phyloP scores from a whole-genome alignment of 2,797 vertebrate species.

The Enteromius trimaculatus region DNA sequence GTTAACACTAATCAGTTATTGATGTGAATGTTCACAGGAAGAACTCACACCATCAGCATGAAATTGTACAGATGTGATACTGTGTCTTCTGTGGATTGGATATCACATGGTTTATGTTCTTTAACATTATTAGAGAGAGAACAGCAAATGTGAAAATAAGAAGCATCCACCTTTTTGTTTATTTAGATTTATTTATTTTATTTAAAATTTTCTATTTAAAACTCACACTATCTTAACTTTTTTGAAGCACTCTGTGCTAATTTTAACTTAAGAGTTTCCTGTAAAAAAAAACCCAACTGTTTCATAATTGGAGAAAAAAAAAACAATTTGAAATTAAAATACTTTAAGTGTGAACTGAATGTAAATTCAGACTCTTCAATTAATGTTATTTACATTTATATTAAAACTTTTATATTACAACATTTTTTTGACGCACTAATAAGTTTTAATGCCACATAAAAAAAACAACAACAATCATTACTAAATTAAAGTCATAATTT shows the following conservation, averaged over 20 bases:
- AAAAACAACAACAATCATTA: no score
- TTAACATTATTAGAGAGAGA: background rate
- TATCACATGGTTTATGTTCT: background rate
- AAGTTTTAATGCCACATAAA: no score
- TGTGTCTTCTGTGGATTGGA: background rate
- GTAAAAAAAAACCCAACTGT: background rate
- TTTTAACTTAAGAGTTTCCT: background rate
- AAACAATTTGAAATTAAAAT: background rate
- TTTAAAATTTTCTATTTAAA: no score
- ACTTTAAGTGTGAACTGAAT: background rate
- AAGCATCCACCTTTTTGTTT: background rate
- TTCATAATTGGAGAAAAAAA: background rate
- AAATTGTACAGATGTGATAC: slow-evolving; percentile 4
- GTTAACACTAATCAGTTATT: slow-evolving; percentile 40
- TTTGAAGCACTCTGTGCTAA: background rate
- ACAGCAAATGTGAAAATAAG: background rate
- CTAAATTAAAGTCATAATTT: no score
- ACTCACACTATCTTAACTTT: background rate
- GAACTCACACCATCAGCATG: background rate
- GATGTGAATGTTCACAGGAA: background rate
- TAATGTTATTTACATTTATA: background rate
- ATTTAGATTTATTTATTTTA: background rate
- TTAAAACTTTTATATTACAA: no score
- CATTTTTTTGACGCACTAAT: no score
- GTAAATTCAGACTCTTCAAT: background rate